These are phyloP conservation scores for Bos indicus DNA, from an alignment of 2,113 vertebrate genomes.

Conservation along the genomic window DNA sequence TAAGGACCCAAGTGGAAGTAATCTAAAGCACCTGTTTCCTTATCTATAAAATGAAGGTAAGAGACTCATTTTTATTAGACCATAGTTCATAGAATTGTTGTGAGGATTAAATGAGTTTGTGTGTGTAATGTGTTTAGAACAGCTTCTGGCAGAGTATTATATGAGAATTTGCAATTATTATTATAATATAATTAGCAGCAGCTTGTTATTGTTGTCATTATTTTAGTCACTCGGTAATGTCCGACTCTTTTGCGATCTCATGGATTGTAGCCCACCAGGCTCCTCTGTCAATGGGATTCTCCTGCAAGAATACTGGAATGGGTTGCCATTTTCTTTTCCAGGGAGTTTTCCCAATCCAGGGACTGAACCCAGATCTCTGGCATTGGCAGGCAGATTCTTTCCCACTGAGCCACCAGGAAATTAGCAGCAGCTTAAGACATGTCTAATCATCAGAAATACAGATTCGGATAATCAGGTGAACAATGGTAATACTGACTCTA, in stretches of 20 bases:
- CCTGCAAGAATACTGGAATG: background rate
- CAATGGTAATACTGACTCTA: background rate
- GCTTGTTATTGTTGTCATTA: background rate
- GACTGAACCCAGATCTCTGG: fast-evolving
- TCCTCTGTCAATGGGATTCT: background rate
- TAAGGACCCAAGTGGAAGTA: background rate
- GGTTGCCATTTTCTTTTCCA: background rate
- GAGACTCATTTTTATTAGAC: background rate
- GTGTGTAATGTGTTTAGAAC: background rate
- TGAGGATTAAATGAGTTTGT: background rate
- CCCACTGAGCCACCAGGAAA: background rate
- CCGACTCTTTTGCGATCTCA: background rate
- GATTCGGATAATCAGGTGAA: background rate
- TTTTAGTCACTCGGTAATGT: background rate
- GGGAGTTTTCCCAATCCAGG: background rate
- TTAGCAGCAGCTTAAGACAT: background rate
- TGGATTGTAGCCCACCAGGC: background rate
- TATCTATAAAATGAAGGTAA: background rate
- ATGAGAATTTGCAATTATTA: background rate
- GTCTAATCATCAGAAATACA: background rate
- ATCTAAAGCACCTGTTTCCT: background rate
- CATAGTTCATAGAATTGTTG: background rate
- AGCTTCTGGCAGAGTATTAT: background rate
- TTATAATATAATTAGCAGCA: background rate
- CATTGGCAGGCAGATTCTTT: background rate